These are phyloP conservation scores for Phymorhynchus buccinoides DNA, from an alignment of 1,140 invertebrate species.

Conservation along the genomic window DNA sequence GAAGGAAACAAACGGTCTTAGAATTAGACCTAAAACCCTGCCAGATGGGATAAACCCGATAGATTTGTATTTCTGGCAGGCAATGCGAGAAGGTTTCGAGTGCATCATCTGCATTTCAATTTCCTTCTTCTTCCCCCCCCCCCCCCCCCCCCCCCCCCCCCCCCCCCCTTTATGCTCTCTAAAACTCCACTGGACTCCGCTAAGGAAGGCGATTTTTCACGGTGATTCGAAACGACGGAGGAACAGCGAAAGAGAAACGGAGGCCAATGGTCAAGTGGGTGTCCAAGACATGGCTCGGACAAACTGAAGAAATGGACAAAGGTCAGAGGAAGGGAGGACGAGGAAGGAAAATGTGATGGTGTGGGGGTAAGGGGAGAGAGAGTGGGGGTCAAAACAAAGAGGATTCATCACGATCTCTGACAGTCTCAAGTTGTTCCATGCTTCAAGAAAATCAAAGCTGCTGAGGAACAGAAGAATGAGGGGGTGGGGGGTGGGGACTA, in stretches of 20 bases:
- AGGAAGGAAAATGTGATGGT: too few relatives aligned
- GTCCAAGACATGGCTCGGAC: background rate
- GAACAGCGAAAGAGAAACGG: background rate
- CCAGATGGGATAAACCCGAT: constrained; percentile 1
- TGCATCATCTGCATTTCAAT: constrained; percentile 11
- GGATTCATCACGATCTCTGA: background rate
- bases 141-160: too few relatives aligned
- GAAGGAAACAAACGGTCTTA: too few relatives aligned
- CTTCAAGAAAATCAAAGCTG: background rate
- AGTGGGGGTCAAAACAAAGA: background rate
- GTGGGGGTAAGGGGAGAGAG: background rate
- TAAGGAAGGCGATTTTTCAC: constrained; percentile 5
- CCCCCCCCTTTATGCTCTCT: too few relatives aligned
- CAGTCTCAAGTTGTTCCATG: background rate
- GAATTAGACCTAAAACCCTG: too few relatives aligned
- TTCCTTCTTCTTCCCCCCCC: too few relatives aligned
- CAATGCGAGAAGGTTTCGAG: background rate
- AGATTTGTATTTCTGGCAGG: background rate
- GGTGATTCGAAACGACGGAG: background rate
- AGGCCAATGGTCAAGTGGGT: background rate
- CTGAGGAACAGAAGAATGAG: background rate
- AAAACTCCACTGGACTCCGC: too few relatives aligned
- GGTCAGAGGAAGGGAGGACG: background rate
- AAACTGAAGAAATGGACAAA: constrained; percentile 4
- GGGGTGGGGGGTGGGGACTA: too few relatives aligned